Evolutionary conservation across 2,113 vertebrate genomes (phyloP), one percentile per base, ranked within the genome.

Genomic region (Colistium nudipinnis): DNA sequence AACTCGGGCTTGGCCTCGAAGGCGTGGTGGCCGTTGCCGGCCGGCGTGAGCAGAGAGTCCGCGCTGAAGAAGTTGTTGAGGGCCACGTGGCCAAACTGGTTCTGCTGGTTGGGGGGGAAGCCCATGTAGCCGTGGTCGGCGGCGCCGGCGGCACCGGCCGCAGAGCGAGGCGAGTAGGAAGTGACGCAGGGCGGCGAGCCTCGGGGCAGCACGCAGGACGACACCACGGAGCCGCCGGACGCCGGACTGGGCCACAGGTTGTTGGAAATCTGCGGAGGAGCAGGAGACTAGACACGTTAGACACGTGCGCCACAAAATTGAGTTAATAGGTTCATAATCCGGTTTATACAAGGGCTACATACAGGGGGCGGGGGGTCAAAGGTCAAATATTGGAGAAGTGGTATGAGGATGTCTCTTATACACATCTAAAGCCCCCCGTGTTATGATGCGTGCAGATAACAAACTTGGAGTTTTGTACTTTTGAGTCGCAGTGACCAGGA

Each of bases 1-100:
- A 98, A 97, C 84, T 99, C 98, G 0, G 98, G 97, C 85, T 98
- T 99, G 83, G 95, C 92, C 91, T 99, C 97, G 81, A 98, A 99
- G 28, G 94, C 93, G 24, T 95, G 95, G 27, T 96, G 96, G 83
- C 94, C 93, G 73, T 93, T 95, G 78, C 94, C 68, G 11, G 94
- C 81, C 20, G 96, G 94, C 36, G 95, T 90, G 68, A 98, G 95
- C 78, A 98, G 93, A 2, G 97, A 96, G 94, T 99, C 98, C 57
- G 96, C 94, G 63, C 78, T 61, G 82, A 99, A 98, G 91, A 98
- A 98, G 92, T 97, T 99, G 88, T 99, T 99, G 74, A 99, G 94
- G 53, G 97, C 95, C 67, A 98, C 87, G 1, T 98, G 98, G 51
- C 95, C 92, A 38, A 98, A 98, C 90, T 99, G 97, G 89, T 96